A percentile compares a stretch with the other conserved stretches of the same genome.
phyloP scores from a whole-genome alignment of 2,888 invertebrate species.

The Saturnia pavonia region DNA sequence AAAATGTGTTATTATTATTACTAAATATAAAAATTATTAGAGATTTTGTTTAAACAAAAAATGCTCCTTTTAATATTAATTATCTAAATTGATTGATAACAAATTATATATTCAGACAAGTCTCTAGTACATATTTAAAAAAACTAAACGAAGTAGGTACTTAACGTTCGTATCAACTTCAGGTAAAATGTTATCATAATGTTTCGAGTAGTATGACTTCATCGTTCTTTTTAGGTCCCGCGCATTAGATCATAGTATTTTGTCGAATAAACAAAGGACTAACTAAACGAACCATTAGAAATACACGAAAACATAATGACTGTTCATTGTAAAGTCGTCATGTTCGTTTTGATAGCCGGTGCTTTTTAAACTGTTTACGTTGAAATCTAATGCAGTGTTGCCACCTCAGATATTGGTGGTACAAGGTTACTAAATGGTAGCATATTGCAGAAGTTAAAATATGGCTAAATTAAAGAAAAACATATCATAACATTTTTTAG shows the following conservation, averaged over 20 bases:
- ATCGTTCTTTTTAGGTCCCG: constrained; percentile 21
- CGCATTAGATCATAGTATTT: constrained; percentile 17
- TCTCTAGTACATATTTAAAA: not conserved
- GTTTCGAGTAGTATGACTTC: constrained; percentile 29
- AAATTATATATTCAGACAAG: not conserved
- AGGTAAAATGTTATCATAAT: constrained; percentile 20
- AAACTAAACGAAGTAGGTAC: not conserved
- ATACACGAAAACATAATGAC: not conserved
- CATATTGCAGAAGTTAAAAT: not conserved
- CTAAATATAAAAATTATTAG: no score
- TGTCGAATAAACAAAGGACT: constrained; percentile 9
- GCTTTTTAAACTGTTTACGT: no score
- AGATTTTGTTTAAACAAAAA: no score
- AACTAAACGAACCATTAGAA: not conserved
- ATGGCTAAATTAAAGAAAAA: not conserved
- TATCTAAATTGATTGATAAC: not conserved
- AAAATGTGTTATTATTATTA: no score
- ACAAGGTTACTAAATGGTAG: not conserved
- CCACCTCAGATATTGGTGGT: not conserved
- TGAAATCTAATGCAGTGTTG: not conserved
- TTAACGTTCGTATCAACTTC: constrained; percentile 28
- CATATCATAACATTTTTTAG: no score
- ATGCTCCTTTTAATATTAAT: no score
- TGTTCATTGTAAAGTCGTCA: not conserved
- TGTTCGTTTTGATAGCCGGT: not conserved